Evolutionary conservation across 2,888 invertebrate genomes (phyloP), one percentile per base, ranked within the genome.

Genomic region (Platerodrilus igneus): DNA sequence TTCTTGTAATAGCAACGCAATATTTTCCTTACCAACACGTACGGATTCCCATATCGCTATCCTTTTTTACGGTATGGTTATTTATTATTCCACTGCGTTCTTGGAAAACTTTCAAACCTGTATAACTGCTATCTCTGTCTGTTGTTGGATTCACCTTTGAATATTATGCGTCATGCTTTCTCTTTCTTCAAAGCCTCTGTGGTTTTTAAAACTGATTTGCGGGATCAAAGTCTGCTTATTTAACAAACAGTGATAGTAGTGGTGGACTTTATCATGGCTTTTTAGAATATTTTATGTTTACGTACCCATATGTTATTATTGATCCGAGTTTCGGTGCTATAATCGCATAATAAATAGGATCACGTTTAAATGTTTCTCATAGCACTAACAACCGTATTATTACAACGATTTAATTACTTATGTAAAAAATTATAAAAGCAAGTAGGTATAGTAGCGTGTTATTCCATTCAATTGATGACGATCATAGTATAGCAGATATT

Each of bases 41-140:
- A 38, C 49, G 48, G 50, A 51, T 49, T 46, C 46, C 49, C 44
- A 47, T 50, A 26, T 34, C 38, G 44, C 46, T 34, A 27, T 54
- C 54, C 53, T 48, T 16, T 43, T 51, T 42, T 35, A 20, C 35
- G 36, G 41, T 31, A 41, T 44, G 41, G 42, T 49, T 58, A 53
- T 59, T 62, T 59, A 55, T 58, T 58, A 55, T 59, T 59, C 59
- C 57, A 57, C 59, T 59, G 59, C 56, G 59, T 63, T 62, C 62
- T 60, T 53, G 57, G 61, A 62, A 64, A 63, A 64, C 64, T 66
- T 64, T 65, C 66, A 65, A 67, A 67, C 67, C 66, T 66, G 67
- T 67, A 66, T 58, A 47, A 52, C 56, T 52, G 52, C 62, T 48
- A 58, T 67, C 66, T 62, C 56, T 62, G 60, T 67, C 67, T 60